These are phyloP conservation scores for Chaetophractus vellerosus DNA, from an alignment of 2,797 vertebrate species.

Conservation along the genomic window DNA sequence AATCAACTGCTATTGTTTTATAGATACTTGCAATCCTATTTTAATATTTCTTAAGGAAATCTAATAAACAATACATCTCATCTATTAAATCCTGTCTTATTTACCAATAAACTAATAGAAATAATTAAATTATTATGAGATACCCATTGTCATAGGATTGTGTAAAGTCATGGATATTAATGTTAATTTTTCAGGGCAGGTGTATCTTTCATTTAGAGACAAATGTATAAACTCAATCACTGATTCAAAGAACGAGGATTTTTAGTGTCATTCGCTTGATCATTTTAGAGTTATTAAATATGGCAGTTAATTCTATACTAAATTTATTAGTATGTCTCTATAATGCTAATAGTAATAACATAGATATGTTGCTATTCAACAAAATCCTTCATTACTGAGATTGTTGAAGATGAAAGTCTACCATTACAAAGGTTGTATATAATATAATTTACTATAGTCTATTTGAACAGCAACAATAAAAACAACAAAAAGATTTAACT, in stretches of 20 bases:
- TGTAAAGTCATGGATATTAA: background rate
- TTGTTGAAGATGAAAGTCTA: background rate
- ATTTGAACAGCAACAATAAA: background rate
- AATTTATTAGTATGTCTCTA: conserved; percentile 7
- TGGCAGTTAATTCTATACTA: background rate
- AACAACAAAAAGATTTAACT: background rate
- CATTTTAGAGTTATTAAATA: background rate
- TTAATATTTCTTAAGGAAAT: background rate
- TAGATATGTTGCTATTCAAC: background rate
- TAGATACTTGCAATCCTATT: background rate
- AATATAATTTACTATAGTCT: background rate
- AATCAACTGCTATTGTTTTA: background rate
- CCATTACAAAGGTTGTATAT: background rate
- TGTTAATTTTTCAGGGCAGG: background rate
- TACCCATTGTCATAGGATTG: background rate
- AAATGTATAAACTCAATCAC: background rate
- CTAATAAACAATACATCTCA: background rate
- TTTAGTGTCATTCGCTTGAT: background rate
- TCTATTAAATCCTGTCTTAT: background rate
- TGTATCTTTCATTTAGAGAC: background rate
- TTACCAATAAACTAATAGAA: background rate
- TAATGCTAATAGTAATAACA: background rate
- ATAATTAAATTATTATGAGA: background rate
- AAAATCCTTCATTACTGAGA: conserved; percentile 7
- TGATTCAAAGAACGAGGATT: background rate